Evolutionary conservation across 2,113 vertebrate species (phyloP).

Genomic region (Leiothrix lutea): DNA sequence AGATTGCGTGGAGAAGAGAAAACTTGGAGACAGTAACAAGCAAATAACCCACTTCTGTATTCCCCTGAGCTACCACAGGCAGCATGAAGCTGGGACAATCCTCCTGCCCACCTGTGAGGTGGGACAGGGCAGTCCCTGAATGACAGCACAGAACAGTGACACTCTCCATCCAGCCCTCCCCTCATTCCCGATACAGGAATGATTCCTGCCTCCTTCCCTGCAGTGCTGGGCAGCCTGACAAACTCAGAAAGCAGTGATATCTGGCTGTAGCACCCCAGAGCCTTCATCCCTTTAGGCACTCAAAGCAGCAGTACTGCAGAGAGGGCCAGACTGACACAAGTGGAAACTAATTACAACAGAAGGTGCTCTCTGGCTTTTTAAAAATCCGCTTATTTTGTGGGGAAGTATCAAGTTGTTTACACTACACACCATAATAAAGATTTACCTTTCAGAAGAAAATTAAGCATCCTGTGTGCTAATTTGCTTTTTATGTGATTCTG

Average conservation of each 20-base stretch:
- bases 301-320: background rate
- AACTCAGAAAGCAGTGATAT: rapidly evolving
- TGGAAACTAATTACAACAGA: background rate
- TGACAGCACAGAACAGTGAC: background rate
- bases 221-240: background rate
- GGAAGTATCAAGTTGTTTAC: background rate
- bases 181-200: background rate
- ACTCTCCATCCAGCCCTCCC: background rate
- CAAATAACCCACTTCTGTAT: background rate
- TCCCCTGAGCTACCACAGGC: background rate
- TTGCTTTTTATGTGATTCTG: background rate
- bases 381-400: background rate
- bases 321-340: background rate
- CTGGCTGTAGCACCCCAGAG: background rate
- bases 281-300: background rate
- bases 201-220: background rate
- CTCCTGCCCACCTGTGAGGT: too few species aligned
- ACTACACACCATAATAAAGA: background rate
- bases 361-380: background rate
- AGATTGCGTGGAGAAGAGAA: background rate
- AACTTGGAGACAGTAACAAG: background rate
- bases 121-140: rapidly evolving
- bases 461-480: background rate
- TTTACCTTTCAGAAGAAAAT: background rate
- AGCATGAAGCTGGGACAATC: background rate